These are phyloP conservation scores for Habropoda laboriosa DNA, from an alignment of 1,140 invertebrate species.

Conservation along the genomic window DNA sequence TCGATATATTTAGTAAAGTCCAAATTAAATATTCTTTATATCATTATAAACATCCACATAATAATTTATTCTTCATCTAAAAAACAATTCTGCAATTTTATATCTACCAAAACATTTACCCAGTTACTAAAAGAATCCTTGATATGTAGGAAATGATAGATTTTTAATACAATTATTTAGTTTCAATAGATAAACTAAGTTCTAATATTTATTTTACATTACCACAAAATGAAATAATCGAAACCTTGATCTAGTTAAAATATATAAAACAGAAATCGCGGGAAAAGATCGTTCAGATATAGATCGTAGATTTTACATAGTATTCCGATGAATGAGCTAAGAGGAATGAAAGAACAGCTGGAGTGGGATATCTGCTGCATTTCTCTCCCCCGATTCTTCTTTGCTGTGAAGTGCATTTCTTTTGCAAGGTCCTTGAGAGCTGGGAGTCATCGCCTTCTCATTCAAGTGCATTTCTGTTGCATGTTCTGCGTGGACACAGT, in stretches of 20 bases:
- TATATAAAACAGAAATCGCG: not conserved
- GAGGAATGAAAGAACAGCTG: not conserved
- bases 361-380: slow-evolving; percentile 32
- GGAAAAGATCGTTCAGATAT: not conserved
- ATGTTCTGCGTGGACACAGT: slow-evolving; percentile 36
- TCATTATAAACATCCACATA: not conserved
- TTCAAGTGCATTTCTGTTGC: slow-evolving; percentile 40
- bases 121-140: not conserved
- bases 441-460: slow-evolving; percentile 44
- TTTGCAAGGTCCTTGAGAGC: slow-evolving; percentile 28
- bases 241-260: not conserved
- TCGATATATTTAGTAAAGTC: slow-evolving; percentile 6
- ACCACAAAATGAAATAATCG: not conserved
- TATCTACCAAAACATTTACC: not conserved
- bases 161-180: not conserved
- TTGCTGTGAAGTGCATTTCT: slow-evolving; percentile 39
- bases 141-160: not conserved
- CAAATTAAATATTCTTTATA: slow-evolving; percentile 15
- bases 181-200: not conserved
- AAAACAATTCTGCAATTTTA: too few relatives aligned
- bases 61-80: not conserved
- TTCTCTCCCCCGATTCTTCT: slow-evolving; percentile 37
- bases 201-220: not conserved
- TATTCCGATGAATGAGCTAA: not conserved
- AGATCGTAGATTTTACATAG: not conserved